phyloP scores from a whole-genome alignment of 2,797 vertebrate species.

The Mus spretus region DNA sequence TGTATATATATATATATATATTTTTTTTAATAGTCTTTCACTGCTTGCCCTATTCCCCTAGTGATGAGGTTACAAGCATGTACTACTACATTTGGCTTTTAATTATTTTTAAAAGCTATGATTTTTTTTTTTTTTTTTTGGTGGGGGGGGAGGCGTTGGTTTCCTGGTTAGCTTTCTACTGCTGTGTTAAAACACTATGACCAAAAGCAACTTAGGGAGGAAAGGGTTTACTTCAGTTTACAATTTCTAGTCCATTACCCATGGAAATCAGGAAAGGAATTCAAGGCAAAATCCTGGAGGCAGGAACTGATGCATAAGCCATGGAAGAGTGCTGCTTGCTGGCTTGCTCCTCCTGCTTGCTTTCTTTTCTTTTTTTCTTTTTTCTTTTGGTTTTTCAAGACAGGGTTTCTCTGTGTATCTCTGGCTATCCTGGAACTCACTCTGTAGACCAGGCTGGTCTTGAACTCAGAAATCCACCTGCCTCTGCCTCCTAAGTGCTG shows the following conservation, averaged over 20 bases:
- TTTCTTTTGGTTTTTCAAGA: too few species aligned
- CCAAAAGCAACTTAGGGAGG: neutral
- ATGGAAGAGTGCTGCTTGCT: neutral
- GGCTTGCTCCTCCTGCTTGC: neutral
- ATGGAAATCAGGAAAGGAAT: neutral
- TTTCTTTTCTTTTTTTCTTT: too few species aligned
- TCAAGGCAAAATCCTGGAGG: neutral
- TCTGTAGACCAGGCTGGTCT: too few species aligned
- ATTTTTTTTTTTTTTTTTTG: too few species aligned
- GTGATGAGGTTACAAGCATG: neutral
- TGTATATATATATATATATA: too few species aligned
- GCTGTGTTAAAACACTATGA: neutral
- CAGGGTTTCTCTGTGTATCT: too few species aligned
- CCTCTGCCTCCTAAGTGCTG: too few species aligned
- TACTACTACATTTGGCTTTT: neutral
- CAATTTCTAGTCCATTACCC: neutral
- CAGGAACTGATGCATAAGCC: neutral
- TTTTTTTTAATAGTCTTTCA: neutral
- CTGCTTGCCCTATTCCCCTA: neutral
- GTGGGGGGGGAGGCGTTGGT: too few species aligned
- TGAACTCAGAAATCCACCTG: too few species aligned
- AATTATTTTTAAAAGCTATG: too few species aligned
- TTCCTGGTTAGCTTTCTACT: neutral
- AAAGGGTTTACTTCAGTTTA: neutral
- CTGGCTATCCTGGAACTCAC: too few species aligned